Conservation (phyloP, 37 sponge, comb jelly and placozoan species). For the Theonella swinhoei region DNA sequence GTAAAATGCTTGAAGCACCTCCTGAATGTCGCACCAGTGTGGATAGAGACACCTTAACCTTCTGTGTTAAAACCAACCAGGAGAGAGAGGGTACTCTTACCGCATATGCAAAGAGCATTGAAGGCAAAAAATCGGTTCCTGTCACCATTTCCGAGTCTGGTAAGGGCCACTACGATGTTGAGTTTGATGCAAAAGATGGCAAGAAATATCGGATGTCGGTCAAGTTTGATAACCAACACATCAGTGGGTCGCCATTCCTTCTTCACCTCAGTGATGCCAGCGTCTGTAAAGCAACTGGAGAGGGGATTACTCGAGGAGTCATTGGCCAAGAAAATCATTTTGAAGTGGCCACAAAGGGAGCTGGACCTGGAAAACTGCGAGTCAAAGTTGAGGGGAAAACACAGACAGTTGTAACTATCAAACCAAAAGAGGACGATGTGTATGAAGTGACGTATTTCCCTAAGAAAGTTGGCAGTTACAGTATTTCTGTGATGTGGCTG, state of each 20-base stretch:
- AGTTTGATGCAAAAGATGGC: constrained; percentile 36
- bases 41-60: background rate
- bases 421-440: constrained; percentile 48
- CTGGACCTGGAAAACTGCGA: constrained; percentile 64
- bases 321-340: constrained; percentile 19
- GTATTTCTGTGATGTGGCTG: constrained; percentile 66
- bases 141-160: constrained; percentile 18
- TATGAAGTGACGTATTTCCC: constrained; percentile 75
- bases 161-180: constrained; percentile 24
- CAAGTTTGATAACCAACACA: constrained; percentile 69
- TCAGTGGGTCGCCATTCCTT: constrained; percentile 82
- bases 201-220: constrained; percentile 40
- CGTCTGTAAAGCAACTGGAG: constrained; percentile 58
- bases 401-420: background rate
- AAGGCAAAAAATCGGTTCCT: constrained; percentile 12
- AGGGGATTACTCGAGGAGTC: constrained; percentile 36
- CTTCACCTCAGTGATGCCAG: constrained; percentile 27
- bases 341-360: constrained; percentile 52
- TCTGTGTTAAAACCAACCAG: background rate
- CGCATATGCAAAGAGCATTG: constrained; percentile 22
- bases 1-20: constrained; percentile 41
- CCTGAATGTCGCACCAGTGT: constrained; percentile 13
- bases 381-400: constrained; percentile 50
- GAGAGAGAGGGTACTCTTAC: constrained; percentile 47
- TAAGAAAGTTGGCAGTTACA: constrained; percentile 56